Evolutionary conservation across 2,113 vertebrate species (phyloP), one percentile per base, ranked within the genome.

Genomic region (Gallinago jamesoni): DNA sequence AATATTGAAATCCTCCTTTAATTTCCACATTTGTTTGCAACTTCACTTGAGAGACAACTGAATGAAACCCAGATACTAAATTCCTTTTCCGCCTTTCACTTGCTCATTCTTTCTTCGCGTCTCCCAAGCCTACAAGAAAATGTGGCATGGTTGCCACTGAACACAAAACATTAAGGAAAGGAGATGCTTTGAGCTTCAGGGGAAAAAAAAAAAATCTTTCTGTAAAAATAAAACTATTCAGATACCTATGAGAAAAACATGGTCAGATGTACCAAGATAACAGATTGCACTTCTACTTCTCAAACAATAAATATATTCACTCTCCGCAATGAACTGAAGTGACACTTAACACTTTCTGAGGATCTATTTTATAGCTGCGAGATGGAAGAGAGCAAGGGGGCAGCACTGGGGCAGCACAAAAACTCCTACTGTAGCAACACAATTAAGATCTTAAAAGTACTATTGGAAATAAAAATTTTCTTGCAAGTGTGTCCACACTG

Each of bases 1-100:
- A 68, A 64, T 37, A 52, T 19, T 60, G 47, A 68, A 76, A 92
- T 89, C 67, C 39, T 55, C 45, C 50, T 83, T 84, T 91, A 93
- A 94, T 93, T 93, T 79, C n/a, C 66, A 68, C 56, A 82, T 63
- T 82, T 91, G 43, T 91, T 93, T 78, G 82, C 69, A 89, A 24
- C 43, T 81, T 70, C n/a, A 37, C 28, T 33, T 85, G 69, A 2
- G 7, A 84, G 52, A 89, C 14, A 50, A 48, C 7, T 15, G 35
- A 75, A 72, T 67, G 43, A 82, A 93, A 75, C 3, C 41, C 69
- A 68, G 56, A 19, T 14, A 14, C 28, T 28, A 20, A 63, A 70
- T 81, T 75, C 52, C 50, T 62, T 41, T 31, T 27, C 35, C n/a
- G 18, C 35, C 35, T 62, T 47, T 35, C 79, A 80, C 19, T 84